These are phyloP conservation scores for Neofelis nebulosa DNA, from an alignment of 2,113 vertebrate genomes.

Conservation along the genomic window DNA sequence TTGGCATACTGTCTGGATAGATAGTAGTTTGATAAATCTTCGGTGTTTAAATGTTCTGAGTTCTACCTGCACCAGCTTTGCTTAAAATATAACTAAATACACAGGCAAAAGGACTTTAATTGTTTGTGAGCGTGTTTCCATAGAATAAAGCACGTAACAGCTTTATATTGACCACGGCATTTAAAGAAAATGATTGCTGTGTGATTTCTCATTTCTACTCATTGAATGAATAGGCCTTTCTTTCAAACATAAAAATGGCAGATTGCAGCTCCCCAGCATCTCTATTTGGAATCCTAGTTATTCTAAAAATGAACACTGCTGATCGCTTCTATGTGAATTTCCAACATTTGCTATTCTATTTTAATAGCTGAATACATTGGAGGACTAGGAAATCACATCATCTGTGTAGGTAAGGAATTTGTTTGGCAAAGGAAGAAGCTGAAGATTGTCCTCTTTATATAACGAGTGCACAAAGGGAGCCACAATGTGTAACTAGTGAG, in stretches of 20 bases:
- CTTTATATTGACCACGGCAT: constrained; percentile 41
- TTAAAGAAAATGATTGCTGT: constrained; percentile 46
- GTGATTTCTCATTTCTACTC: constrained; percentile 52
- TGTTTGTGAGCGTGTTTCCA: not conserved
- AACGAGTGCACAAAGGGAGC: constrained; percentile 47
- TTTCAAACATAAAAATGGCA: constrained; percentile 67
- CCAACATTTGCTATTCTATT: constrained; percentile 77
- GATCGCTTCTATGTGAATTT: constrained; percentile 69
- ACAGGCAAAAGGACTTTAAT: constrained; percentile 29
- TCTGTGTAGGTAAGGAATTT: constrained; percentile 68
- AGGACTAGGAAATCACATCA: constrained; percentile 60
- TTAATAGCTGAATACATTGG: constrained; percentile 70
- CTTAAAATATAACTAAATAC: constrained; percentile 45
- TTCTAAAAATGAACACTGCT: constrained; percentile 71
- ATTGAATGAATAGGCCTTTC: constrained; percentile 58
- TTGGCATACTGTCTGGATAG: constrained; percentile 84
- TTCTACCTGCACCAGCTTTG: constrained; percentile 73
- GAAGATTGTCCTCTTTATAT: constrained; percentile 55
- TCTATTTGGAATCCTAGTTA: constrained; percentile 53
- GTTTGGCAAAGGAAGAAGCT: constrained; percentile 52
- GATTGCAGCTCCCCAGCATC: constrained; percentile 58
- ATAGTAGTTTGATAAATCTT: constrained; percentile 81
- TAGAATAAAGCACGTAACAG: constrained; percentile 64
- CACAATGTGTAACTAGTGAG: constrained; percentile 44
- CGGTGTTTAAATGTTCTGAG: constrained; percentile 81